phyloP scores from a whole-genome alignment of 1,140 invertebrate genomes.

The Drosophila triauraria region DNA sequence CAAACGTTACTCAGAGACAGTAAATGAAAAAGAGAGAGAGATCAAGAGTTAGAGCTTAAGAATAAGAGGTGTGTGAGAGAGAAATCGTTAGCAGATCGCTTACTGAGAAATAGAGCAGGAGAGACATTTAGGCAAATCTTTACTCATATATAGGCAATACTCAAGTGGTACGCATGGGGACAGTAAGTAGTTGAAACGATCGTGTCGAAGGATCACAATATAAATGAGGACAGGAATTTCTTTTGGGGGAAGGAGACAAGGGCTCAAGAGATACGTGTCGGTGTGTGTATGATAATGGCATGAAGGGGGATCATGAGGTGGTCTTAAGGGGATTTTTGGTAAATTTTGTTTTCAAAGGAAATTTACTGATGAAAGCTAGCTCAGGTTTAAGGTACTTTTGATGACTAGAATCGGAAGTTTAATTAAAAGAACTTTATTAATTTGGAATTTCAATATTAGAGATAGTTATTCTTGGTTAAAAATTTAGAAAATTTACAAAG shows the following conservation, averaged over 20 bases:
- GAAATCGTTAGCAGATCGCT: slow-evolving; percentile 31
- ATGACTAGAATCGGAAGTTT: not conserved
- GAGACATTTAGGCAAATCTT: slow-evolving; percentile 54
- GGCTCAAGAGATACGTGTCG: slow-evolving; percentile 40
- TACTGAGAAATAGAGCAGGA: slow-evolving; percentile 12
- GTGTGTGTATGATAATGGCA: slow-evolving; percentile 31
- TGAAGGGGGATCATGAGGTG: slow-evolving; percentile 5
- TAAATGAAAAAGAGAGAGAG: slow-evolving; percentile 27
- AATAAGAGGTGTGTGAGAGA: slow-evolving; percentile 22
- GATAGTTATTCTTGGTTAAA: too few species aligned
- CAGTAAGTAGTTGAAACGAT: slow-evolving; percentile 32
- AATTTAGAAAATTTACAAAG: too few species aligned
- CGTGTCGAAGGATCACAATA: slow-evolving; percentile 31
- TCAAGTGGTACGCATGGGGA: slow-evolving; percentile 42
- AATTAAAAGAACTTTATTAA: not conserved
- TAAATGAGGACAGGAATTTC: slow-evolving; percentile 22
- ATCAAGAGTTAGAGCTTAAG: slow-evolving; percentile 40
- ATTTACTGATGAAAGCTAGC: not conserved
- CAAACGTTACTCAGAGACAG: slow-evolving; percentile 53
- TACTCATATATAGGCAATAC: slow-evolving; percentile 51
- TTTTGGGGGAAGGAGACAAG: slow-evolving; percentile 1
- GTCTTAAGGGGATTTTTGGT: not conserved
- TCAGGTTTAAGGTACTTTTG: not conserved
- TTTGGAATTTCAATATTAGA: too few species aligned
- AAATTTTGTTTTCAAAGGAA: too few species aligned